phyloP scores from a whole-genome alignment of 2,797 vertebrate genomes.

The Lepidocolaptes lacrymiger region DNA sequence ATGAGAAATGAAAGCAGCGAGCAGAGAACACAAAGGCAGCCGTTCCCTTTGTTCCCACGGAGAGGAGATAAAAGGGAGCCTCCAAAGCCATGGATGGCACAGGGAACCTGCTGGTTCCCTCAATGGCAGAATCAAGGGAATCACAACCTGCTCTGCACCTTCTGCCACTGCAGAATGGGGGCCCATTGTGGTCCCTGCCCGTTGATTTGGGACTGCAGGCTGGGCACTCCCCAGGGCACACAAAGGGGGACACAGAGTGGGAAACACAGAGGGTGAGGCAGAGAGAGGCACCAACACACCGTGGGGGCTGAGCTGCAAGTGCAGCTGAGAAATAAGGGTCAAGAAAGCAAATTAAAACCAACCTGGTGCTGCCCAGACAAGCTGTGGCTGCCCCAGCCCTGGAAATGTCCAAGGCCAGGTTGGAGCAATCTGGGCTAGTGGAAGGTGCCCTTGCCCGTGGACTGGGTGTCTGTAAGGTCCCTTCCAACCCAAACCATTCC shows the following conservation, averaged over 20 bases:
- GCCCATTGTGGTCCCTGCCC: not conserved
- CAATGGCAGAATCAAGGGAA: constrained; percentile 25
- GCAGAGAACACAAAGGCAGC: not conserved
- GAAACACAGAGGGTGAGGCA: not conserved
- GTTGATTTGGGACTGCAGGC: not conserved
- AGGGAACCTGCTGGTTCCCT: not conserved
- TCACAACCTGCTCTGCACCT: not conserved
- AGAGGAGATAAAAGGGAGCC: constrained; percentile 13
- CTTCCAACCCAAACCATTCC: not conserved
- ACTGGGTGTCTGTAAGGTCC: not conserved
- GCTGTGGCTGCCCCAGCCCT: not conserved
- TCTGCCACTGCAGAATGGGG: not conserved
- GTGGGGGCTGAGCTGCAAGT: rapidly evolving
- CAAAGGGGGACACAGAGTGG: not conserved
- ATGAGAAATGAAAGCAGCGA: not conserved
- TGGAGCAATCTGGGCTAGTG: not conserved
- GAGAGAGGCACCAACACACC: not conserved
- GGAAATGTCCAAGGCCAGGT: not conserved
- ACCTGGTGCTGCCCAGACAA: not conserved
- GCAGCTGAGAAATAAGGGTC: rapidly evolving
- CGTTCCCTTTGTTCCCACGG: constrained; percentile 21
- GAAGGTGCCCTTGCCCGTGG: not conserved
- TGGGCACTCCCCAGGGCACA: not conserved
- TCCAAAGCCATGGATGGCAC: not conserved
- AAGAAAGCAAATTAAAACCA: not conserved